Percentiles rank a stretch among this genome's conserved stretches.
Evolutionary conservation across 2,888 invertebrate species (phyloP).

Genomic region (Calameuta filiformis): DNA sequence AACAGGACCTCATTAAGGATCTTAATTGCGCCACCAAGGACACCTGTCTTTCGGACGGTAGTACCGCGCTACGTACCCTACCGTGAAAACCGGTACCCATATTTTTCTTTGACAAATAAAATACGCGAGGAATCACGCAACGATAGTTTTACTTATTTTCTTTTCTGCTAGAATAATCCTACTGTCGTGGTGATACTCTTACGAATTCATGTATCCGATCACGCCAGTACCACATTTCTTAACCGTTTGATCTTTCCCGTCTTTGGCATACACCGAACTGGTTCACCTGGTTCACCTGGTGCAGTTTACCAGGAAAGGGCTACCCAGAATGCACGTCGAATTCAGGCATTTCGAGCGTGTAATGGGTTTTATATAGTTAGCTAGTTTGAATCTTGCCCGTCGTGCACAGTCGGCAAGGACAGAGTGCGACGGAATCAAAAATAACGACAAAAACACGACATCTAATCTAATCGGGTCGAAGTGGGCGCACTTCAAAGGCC

Average conservation of each 20-base stretch:
- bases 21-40: constrained; percentile 4
- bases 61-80: constrained; percentile 7
- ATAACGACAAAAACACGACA: background rate
- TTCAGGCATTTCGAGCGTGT: background rate
- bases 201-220: background rate
- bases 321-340: background rate
- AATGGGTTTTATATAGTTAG: background rate
- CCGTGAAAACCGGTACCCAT: background rate
- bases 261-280: background rate
- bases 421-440: background rate
- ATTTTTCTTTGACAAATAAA: background rate
- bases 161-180: background rate
- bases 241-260: background rate
- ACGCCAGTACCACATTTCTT: background rate
- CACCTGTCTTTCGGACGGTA: constrained; percentile 18
- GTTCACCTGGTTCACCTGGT: background rate
- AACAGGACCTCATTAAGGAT: constrained; percentile 17
- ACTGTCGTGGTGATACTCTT: background rate
- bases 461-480: constrained; percentile 18
- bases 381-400: background rate
- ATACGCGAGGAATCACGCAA: background rate
- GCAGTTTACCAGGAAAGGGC: background rate
- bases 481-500: constrained; percentile 17
- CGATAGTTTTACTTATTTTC: background rate
- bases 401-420: background rate